phyloP scores from a whole-genome alignment of 92 coral and sea anemone species.

The Epizoanthus fatuus region DNA sequence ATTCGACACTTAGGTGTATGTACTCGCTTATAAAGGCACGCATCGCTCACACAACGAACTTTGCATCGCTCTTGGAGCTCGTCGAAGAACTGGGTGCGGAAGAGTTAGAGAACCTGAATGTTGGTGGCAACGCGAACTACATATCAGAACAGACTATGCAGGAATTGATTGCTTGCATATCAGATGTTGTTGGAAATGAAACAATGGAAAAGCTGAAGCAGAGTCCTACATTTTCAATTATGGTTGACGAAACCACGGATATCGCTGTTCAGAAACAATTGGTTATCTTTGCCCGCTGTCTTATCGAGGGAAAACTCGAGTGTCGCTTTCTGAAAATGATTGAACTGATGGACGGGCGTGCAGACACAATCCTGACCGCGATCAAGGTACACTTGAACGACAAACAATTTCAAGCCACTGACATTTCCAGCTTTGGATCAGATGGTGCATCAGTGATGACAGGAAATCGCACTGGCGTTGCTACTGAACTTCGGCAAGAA shows the following conservation, averaged over 20 bases:
- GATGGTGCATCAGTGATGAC: conserved; percentile 62
- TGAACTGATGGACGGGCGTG: conserved; percentile 16
- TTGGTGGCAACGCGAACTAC: conserved; percentile 43
- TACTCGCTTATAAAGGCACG: conserved; percentile 34
- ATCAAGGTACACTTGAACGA: conserved; percentile 50
- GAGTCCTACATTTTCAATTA: conserved; percentile 24
- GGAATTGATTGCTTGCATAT: conserved; percentile 32
- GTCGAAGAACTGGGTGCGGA: conserved; percentile 26
- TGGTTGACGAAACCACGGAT: conserved; percentile 52
- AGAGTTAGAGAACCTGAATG: conserved; percentile 21
- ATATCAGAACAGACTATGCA: conserved; percentile 45
- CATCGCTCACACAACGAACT: conserved; percentile 53
- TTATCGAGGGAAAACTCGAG: conserved; percentile 5
- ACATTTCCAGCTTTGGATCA: conserved; percentile 54
- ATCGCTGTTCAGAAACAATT: conserved; percentile 40
- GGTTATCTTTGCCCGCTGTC: background rate
- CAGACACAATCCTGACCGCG: conserved; percentile 37
- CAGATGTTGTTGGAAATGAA: conserved; percentile 17
- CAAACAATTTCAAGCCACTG: conserved; percentile 28
- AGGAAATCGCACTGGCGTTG: conserved; percentile 51
- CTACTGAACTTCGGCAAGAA: conserved; percentile 33
- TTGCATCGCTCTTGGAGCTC: conserved; percentile 43
- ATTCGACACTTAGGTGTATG: conserved; percentile 33
- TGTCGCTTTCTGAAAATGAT: conserved; percentile 32
- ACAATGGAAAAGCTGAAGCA: conserved; percentile 8